These are phyloP conservation scores for Elephantulus edwardii DNA, from an alignment of 2,113 vertebrate genomes.

Conservation along the genomic window DNA sequence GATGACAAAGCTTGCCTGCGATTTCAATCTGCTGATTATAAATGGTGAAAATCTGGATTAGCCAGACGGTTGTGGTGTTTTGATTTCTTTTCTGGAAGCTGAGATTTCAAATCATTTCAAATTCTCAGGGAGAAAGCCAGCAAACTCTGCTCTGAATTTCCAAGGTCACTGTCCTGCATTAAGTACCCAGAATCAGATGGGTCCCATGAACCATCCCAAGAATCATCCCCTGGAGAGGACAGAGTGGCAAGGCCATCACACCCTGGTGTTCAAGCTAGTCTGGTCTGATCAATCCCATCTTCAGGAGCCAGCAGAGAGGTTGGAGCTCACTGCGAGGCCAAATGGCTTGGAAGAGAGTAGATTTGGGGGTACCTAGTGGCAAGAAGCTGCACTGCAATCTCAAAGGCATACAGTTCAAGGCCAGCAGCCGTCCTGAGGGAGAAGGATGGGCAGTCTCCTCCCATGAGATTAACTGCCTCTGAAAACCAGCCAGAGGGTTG, in stretches of 20 bases:
- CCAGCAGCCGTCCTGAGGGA: too few relatives aligned
- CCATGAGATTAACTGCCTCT: too few relatives aligned
- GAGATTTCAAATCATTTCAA: neutral
- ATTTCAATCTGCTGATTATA: neutral
- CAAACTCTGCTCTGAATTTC: neutral
- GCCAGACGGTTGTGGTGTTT: neutral
- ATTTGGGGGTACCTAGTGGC: too few relatives aligned
- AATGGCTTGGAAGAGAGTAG: neutral
- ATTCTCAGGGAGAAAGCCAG: neutral
- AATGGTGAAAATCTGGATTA: fast-evolving
- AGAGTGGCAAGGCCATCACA: too few relatives aligned
- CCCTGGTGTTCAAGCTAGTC: neutral
- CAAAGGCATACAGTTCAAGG: too few relatives aligned
- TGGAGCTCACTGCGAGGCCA: neutral
- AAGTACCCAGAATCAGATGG: neutral
- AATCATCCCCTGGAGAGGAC: neutral
- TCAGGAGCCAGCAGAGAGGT: neutral
- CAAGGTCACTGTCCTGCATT: neutral
- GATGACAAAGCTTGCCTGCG: neutral
- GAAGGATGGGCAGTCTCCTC: too few relatives aligned
- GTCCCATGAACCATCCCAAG: too few relatives aligned
- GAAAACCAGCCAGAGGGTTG: too few relatives aligned
- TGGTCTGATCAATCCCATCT: neutral
- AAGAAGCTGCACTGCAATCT: too few relatives aligned
- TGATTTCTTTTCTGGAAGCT: conserved; percentile 8